Conservation (phyloP, 2,888 invertebrate genomes). For the Erebia epiphron region DNA sequence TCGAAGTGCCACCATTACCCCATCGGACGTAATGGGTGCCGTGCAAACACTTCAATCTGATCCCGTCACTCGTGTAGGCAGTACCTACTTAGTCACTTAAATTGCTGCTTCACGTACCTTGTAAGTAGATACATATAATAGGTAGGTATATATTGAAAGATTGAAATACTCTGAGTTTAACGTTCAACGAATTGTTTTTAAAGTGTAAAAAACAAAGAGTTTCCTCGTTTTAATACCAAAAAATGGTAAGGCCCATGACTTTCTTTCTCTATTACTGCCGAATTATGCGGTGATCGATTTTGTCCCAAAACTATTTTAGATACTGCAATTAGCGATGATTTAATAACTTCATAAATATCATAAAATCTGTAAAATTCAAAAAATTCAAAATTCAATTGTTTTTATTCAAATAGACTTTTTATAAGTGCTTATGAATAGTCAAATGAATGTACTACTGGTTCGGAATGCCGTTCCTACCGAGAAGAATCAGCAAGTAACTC, state of each 20-base stretch:
- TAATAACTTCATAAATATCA: too few species aligned
- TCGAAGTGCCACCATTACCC: conserved; percentile 67
- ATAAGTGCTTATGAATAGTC: too few species aligned
- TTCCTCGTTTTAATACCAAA: too few species aligned
- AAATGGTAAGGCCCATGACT: too few species aligned
- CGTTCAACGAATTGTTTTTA: neutral
- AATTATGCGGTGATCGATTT: too few species aligned
- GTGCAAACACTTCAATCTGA: conserved; percentile 63
- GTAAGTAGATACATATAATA: neutral
- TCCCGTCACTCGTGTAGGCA: conserved; percentile 34
- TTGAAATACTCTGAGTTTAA: neutral
- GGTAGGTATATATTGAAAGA: neutral
- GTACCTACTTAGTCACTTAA: conserved; percentile 1
- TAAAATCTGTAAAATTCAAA: too few species aligned
- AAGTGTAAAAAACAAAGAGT: neutral
- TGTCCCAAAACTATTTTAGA: neutral
- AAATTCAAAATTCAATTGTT: too few species aligned
- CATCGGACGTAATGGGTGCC: conserved; percentile 65
- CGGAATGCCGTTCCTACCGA: too few species aligned
- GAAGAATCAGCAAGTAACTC: too few species aligned
- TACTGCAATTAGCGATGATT: neutral
- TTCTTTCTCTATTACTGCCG: too few species aligned
- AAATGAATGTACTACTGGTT: too few species aligned
- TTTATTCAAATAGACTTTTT: too few species aligned
- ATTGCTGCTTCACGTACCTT: conserved; percentile 1